Base-by-base conservation (phyloP, 2,888 invertebrate species). In the Drosophila gaucha region DNA sequence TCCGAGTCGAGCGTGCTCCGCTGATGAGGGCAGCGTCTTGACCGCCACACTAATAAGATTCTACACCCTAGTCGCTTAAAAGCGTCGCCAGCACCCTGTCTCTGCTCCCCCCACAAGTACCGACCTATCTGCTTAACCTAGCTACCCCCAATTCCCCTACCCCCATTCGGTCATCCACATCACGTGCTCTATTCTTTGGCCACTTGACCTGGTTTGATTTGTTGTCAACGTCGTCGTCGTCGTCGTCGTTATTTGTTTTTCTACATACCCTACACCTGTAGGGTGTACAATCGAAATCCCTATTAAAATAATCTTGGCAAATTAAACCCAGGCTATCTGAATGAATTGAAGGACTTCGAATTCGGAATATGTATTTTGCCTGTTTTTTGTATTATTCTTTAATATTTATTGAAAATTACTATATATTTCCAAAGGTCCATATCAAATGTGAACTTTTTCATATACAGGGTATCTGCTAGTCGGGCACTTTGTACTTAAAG, bases 141-240 rank as follows among this genome's bases (percentile, higher is more conserved):
- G 6, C 12, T 6, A 2, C 18, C 9, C 30, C 6, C 24, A 8
- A 8, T 12, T 3, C 12, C 3, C 18, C 22, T 0, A 12, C 18
- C 4, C 10, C 9, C 31, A 24, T 8, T 8, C 18, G 30, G 2
- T n/a, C 18, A 28, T 24, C 31, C 63, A 47, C 69, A 74, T 78
- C 66, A 76, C 63, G 71, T 67, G 70, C 65, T 10, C 59, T 50
- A 47, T 74, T 66, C 41, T 67, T 41, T 39, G 36, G 60, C 78
- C 78, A 82, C 84, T 82, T 86, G 86, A 74, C 82, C 82, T 84
- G 86, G 74, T 86, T 82, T 77, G 68, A 64, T 75, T 82, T 73
- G 56, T 58, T 71, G 64, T 50, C 57, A 52, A 51, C 65, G 58
- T 43, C 50, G 18, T 22, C 50, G 52, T 28, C 26, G 30, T 38